A percentile compares a stretch with the other conserved stretches of the same genome.
These are phyloP conservation scores for Apis mellifera DNA, from an alignment of 1,140 invertebrate species.

Conservation along the genomic window Amel_HAv3.1 CM009931.2:15451501-15452000, in stretches of 20 bases:
- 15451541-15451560: conserved; percentile 34
- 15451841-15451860: conserved; percentile 47
- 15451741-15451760: conserved; percentile 46
- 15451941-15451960: too few species aligned
- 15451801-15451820: conserved; percentile 49
- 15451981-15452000: too few species aligned
- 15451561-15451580: conserved; percentile 72
- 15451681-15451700: conserved; percentile 46
- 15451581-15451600: conserved; percentile 79
- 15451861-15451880: background rate
- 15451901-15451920: background rate
- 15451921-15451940: too few species aligned
- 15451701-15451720: background rate
- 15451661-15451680: conserved; percentile 44
- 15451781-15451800: background rate
- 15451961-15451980: too few species aligned
- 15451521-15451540: conserved; percentile 67
- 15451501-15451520: conserved; percentile 55
- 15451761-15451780: background rate
- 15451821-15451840: conserved; percentile 12
- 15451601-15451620: conserved; percentile 67
- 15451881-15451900: background rate
- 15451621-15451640: conserved; percentile 23
- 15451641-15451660: conserved; percentile 1
- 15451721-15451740: conserved; percentile 40